Base-by-base conservation (phyloP, 2,888 invertebrate species). In the Drosophila phalerata region DNA sequence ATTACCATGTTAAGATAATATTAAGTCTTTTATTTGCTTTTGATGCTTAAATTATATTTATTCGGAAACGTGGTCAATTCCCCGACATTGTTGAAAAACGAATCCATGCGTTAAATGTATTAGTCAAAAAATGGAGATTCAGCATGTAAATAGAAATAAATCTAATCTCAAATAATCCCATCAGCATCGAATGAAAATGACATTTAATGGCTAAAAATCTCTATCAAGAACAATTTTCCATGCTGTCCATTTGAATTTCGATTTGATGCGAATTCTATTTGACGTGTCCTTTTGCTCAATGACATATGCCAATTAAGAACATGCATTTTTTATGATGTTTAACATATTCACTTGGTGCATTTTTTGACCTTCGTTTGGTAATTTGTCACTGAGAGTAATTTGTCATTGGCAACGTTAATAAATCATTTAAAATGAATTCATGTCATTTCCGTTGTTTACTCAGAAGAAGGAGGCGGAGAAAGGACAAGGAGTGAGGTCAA, bases 391-490 rank as follows among this genome's bases (percentile, higher is more conserved):
- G 6, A 3, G 10, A 0, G 28, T 45, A 48, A 37, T 64, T 42
- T 56, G 78, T 52, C 89, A 75, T 75, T 74, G 81, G 70, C 82
- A 62, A 28, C 61, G 51, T 68, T 73, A 71, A 75, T 77, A 75
- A 82, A 77, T 77, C 71, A 88, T 88, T 70, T 57, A 89, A 82
- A 70, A 49, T 58, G 49, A 69, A 71, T 77, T 69, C 55, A 67
- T 63, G 56, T 62, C 56, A 65, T 58, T 71, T 60, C 63, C 58
- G 52, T 55, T 75, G 57, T 64, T 68, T 57, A 68, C 62, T 55
- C 56, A 45, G 56, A 47, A 52, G 45, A 60, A 15, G 32, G 47
- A 34, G 37, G 37, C n/a, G 6, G 37, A 30, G 11, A 32, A 52
- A 25, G 28, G 34, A 38, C 30, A 45, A 0, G 17, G 9, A 38